Base-by-base conservation (phyloP, 1,140 invertebrate species). In the Ganaspis sp. region DNA sequence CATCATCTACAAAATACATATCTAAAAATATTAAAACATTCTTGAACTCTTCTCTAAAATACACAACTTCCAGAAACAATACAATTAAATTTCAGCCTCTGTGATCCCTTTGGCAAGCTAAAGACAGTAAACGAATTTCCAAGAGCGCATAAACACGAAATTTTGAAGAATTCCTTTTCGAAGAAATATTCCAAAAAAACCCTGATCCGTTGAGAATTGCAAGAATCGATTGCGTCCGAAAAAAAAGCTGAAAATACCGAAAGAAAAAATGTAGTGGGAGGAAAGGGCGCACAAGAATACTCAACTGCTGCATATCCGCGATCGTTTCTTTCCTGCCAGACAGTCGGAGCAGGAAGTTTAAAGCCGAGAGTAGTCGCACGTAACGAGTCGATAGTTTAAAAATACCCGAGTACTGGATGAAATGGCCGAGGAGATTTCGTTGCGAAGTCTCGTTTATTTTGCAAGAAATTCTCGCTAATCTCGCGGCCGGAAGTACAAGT, bases 401-500 rank as follows among this genome's bases (percentile, higher is more conserved):
- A 82, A 83, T 84, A 84, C 49, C 19, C 1, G 45, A 17, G 19
- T 54, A 23, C 53, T 54, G 4, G 15, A 64, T n/a, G 15, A 64
- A 64, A n/a, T 64, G 12, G 58, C 12, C 23, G 23, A n/a, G 26
- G 58, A 64, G 11, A n/a, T 64, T 64, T 64, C 19, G n/a, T 49
- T 54, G 53, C 19, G 9, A 21, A 54, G 23, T 21, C 75, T 82
- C 79, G 77, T 87, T 86, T 86, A 87, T 87, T 86, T 87, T 83
- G 81, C 83, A 79, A 85, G 84, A 85, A 87, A 82, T 87, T 87
- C 79, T 85, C 84, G 77, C 79, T 85, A 81, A 77, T 73, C 73
- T 72, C 76, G 80, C 84, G 85, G 75, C 84, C 86, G 86, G 86
- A 87, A 87, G 86, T 87, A 87, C 84, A 86, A 86, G 85, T 86